Evolutionary conservation across 1,140 invertebrate genomes (phyloP).

Genomic region (Nylanderia fulva): DNA sequence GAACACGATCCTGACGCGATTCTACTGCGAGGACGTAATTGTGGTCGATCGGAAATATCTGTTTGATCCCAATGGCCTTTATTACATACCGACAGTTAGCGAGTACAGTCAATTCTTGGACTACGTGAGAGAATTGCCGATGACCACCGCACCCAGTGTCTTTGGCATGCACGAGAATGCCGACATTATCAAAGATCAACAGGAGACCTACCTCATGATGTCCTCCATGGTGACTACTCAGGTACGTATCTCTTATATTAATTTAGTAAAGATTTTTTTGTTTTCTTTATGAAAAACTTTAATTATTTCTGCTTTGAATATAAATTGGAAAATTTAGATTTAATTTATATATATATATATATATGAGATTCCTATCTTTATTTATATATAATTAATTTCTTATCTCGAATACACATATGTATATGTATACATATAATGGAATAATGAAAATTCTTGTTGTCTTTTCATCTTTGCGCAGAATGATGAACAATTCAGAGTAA

Average conservation of each 20-base stretch:
- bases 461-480: conserved; percentile 11
- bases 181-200: conserved; percentile 96
- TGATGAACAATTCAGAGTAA: conserved; percentile 48
- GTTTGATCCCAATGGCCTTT: conserved; percentile 89
- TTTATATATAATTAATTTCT: conserved; percentile 2
- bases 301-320: background rate
- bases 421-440: background rate
- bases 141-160: conserved; percentile 92
- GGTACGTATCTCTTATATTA: conserved; percentile 84
- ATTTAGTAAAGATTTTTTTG: no score
- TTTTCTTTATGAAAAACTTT: no score
- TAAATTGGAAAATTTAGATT: background rate
- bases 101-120: conserved; percentile 92
- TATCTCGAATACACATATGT: no score
- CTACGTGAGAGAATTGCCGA: conserved; percentile 92
- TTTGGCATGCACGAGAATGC: conserved; percentile 97
- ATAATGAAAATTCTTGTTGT: background rate
- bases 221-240: conserved; percentile 93
- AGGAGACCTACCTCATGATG: conserved; percentile 93
- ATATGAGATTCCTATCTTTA: background rate
- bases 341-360: background rate
- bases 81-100: conserved; percentile 91
- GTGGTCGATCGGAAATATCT: conserved; percentile 86
- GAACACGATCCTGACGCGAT: conserved; percentile 93
- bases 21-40: conserved; percentile 89